A percentile compares a stretch with the other conserved stretches of the same genome.
These are phyloP conservation scores for Jordanella pulchra DNA, from an alignment of 2,797 vertebrate species.

Conservation along the genomic window DNA sequence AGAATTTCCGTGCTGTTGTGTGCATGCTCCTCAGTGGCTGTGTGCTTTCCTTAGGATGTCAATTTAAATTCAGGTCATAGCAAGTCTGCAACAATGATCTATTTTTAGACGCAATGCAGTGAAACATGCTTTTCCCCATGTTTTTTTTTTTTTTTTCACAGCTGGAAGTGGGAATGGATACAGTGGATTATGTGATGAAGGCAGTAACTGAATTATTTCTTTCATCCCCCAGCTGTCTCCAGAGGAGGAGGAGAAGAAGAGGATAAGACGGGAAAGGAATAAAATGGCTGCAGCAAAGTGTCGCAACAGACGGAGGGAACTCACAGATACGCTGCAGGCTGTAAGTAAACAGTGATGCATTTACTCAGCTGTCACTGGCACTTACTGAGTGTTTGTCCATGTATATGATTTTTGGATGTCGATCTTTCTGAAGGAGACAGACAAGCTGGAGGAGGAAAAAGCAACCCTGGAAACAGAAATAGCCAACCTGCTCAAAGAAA, in stretches of 20 bases:
- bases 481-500: slow-evolving; percentile 93
- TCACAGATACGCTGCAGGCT: slow-evolving; percentile 92
- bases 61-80: slow-evolving; percentile 85
- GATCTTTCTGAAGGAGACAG: slow-evolving; percentile 87
- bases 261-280: slow-evolving; percentile 93
- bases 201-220: slow-evolving; percentile 55
- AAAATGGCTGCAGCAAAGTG: slow-evolving; percentile 98
- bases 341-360: slow-evolving; percentile 82
- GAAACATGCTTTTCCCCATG: slow-evolving; percentile 69
- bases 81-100: slow-evolving; percentile 84
- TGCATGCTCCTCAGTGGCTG: slow-evolving; percentile 56
- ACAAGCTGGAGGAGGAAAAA: slow-evolving; percentile 93
- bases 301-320: slow-evolving; percentile 92
- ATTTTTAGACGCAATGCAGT: slow-evolving; percentile 85
- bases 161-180: slow-evolving; percentile 53
- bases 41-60: slow-evolving; percentile 67
- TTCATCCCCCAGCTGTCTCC: slow-evolving; percentile 85
- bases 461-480: slow-evolving; percentile 91
- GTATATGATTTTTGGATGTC: slow-evolving; percentile 52
- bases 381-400: slow-evolving; percentile 46
- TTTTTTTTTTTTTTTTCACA: slow-evolving; percentile 45
- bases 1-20: slow-evolving; percentile 61
- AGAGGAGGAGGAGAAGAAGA: slow-evolving; percentile 94
- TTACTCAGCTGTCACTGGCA: slow-evolving; percentile 58
- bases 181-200: slow-evolving; percentile 54